Conservation (phyloP, 2,888 invertebrate genomes). For the Crematogaster levior region DNA sequence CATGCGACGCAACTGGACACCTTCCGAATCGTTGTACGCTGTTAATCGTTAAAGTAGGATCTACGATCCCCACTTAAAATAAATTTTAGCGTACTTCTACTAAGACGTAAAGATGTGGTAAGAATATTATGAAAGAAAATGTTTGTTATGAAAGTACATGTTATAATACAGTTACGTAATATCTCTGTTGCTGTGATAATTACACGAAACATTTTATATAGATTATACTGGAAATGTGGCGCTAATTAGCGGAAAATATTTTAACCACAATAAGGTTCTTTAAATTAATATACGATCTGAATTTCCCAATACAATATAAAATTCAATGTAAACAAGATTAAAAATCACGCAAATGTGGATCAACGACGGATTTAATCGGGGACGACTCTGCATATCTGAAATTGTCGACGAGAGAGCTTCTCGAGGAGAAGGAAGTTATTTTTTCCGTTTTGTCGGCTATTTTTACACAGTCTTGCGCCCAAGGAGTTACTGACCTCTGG, state of each 20-base stretch:
- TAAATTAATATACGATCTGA: neutral
- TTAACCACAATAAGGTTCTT: neutral
- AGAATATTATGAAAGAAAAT: conserved; percentile 2
- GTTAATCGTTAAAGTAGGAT: conserved; percentile 58
- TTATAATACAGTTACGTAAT: neutral
- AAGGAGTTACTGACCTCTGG: conserved; percentile 85
- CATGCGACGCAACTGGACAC: conserved; percentile 39
- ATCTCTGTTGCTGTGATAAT: neutral
- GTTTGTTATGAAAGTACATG: neutral
- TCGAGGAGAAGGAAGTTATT: conserved; percentile 74
- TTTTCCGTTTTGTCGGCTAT: conserved; percentile 81
- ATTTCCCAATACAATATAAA: too few relatives aligned
- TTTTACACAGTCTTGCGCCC: conserved; percentile 79
- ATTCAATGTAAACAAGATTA: neutral
- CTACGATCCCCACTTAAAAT: conserved; percentile 43
- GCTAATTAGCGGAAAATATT: neutral
- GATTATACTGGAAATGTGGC: neutral
- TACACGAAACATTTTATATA: neutral
- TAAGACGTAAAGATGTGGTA: neutral
- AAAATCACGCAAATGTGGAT: conserved; percentile 1
- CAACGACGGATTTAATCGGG: conserved; percentile 35
- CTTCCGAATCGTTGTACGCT: conserved; percentile 49
- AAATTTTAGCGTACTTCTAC: conserved; percentile 27
- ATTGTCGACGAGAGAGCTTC: conserved; percentile 56
- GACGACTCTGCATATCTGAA: conserved; percentile 57